Evolutionary conservation across 2,113 vertebrate species (phyloP), one percentile per base, ranked within the genome.

Genomic region (Dermatemys mawii): DNA sequence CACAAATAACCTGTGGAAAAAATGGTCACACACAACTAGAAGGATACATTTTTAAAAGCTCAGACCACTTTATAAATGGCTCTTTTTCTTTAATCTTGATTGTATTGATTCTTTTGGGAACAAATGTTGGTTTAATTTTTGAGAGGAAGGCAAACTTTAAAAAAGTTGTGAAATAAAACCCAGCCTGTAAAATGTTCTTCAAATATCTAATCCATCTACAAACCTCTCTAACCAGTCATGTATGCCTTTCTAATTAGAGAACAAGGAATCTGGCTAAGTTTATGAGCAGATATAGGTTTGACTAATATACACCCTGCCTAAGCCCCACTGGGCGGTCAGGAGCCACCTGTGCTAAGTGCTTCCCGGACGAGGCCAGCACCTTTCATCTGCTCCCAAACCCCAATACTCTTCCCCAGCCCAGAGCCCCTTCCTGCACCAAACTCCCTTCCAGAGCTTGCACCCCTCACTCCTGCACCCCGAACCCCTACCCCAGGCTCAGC

Each of bases 31-130:
- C 10, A 54, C 81, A 86, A 70, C 24, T 83, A 14, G 50, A 92
- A 92, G 88, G 6, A 60, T 3, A 38, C 2, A 24, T 6, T 86
- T 94, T 83, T 87, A 78, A 4, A 70, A 95, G 29, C 5, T 35
- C 49, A 94, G 81, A 19, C 13, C 13, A 81, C n/a, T 81, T 90
- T 80, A 76, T 84, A 24, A 38, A 90, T 54, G 10, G 75, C 16
- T 78, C 63, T 67, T 85, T 92, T 93, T 55, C n/a, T 91, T 73
- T 93, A 8, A 92, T 78, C 27, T 85, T 92, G 21, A 53, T 86
- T 80, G 88, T 54, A 89, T 89, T 95, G 9, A 11, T 17, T 87
- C 48, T 86, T 60, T 53, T 82, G 41, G 21, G 19, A 44, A 11
- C 88, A 93, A 96, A 88, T 12, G 83, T 11, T 44, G 9, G 2